Base-by-base conservation (phyloP, 1,140 invertebrate species). In the Palaemon carinicauda region DNA sequence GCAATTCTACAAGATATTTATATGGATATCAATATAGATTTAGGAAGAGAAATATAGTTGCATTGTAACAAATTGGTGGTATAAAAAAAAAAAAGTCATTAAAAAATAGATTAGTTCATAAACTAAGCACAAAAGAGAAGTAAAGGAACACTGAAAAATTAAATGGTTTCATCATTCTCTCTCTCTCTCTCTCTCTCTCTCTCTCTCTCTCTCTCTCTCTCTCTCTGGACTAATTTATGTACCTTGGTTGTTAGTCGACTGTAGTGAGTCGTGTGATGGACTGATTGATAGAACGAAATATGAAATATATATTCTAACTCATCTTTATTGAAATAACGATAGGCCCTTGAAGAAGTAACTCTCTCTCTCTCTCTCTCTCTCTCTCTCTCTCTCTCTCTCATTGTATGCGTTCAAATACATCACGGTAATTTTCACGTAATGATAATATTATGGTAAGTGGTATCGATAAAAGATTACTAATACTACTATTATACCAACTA, bases 101-200 rank as follows among this genome's bases (percentile, higher is more conserved):
- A 12, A 7, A 41, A 41, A 41, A 41, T 41, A 41, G 12, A 41
- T 65, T 7, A 65, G 1, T n/a, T 60, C 24, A 17, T 15, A 60
- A 60, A n/a, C 7, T 65, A 9, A 65, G 9, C 7, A 27, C n/a
- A n/a, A 27, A 27, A n/a, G 9, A 14, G 1, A 65, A 65, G 27
- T 12, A 7, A 27, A 10, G 9, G n/a, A 9, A 60, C 7, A 60
- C 24, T n/a, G n/a, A 69, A 21, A 24, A n/a, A 24, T 29, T n/a
- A 21, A 4, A 1, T 21, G 24, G 60, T 21, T n/a, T 24, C 41
- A 27, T 75, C 73, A 31, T 3, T 75, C 73, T 31, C 73, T 75
- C 73, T 75, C 29, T 75, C 73, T 75, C 73, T 31, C 73, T 75
- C 73, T 75, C 73, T 75, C 73, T 75, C 73, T 75, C 73, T 75